Base-by-base conservation (phyloP, 2,797 vertebrate species). In the Pterois miles region DNA sequence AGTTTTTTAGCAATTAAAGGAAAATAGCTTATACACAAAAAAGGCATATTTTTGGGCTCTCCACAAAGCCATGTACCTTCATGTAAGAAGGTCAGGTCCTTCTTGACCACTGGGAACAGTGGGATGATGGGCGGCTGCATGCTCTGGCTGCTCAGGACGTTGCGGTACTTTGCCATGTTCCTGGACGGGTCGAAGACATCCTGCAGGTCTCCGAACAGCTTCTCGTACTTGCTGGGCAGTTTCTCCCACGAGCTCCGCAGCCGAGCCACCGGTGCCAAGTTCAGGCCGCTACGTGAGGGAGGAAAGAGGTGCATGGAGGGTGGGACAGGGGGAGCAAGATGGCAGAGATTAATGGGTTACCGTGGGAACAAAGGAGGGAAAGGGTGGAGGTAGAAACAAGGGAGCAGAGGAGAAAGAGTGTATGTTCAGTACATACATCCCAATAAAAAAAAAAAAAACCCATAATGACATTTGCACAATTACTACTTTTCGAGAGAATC, bases 81-180 rank as follows among this genome's bases (percentile, higher is more conserved):
- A 31, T 99, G 98, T 38, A 99, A 95, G 92, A 99, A 99, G 7
- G 98, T 99, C 92, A 99, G 98, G 78, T 99, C 98, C 91, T 99
- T 99, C 96, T 99, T 99, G 92, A 99, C 96, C 80, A 99, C 97
- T 0, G 98, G 98, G 82, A 99, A 98, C 73, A 99, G 96, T 0
- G 98, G 98, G 91, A 99, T 99, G 94, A 99, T 98, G 65, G 98
- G 98, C 8, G 97, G 97, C 86, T 99, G 98, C 95, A 98, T 96
- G 91, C 96, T 98, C 91, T 99, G 98, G 95, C 97, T 98, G 95
- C 97, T 98, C 71, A 99, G 96, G 84, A 97, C 96, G 89, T 99
- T 99, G 90, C 98, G 96, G 65, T 99, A 99, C 83, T 99, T 99
- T 81, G 98, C 96, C 98, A 99, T 99, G 92, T 99, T 99, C 90